Evolutionary conservation across 2,797 vertebrate genomes (phyloP), one percentile per base, ranked within the genome.

Genomic region (Schizothorax lantsangensis): DNA sequence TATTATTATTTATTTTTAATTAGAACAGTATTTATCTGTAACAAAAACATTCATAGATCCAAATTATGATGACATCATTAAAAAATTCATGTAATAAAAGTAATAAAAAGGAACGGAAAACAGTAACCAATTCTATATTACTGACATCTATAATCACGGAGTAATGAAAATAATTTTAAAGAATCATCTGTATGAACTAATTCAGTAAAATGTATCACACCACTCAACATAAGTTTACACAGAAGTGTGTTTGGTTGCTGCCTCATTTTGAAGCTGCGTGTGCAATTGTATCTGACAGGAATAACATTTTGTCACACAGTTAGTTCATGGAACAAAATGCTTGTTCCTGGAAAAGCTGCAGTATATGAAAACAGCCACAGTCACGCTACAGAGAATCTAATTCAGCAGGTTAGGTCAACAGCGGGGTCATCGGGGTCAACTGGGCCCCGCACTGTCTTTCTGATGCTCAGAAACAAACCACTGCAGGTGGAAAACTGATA

Each of bases 401-500:
- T 40, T 62, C 54, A 79, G 54, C 9, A 62, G 77, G 77, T n/a
- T 36, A 79, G 62, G 62, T 66, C 64, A 66, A n/a, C 57, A 23
- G 36, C 9, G 54, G 12, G 36, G 33, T 57, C 52, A 49, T 5
- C 0, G 8, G 15, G 47, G 74, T 36, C 74, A 54, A 12, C 2
- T 1, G 73, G 10, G 47, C 19, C n/a, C 26, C 0, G 0, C 1
- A 5, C 30, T 33, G 9, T 43, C 12, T 49, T 15, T 77, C 47
- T 7, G 47, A 77, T 30, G 36, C 17, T 0, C n/a, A 30, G 15
- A 75, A 52, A 54, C 30, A 77, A 21, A 23, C n/a, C 30, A 23
- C 49, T 54, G 74, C 47, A 36, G 12, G 23, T 43, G 69, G 21
- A 66, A 7, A 30, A 6, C 62, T 17, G 14, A 17, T 17, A 66